These are phyloP conservation scores for Timandra comae DNA, from an alignment of 2,888 invertebrate species.

Conservation along the genomic window DNA sequence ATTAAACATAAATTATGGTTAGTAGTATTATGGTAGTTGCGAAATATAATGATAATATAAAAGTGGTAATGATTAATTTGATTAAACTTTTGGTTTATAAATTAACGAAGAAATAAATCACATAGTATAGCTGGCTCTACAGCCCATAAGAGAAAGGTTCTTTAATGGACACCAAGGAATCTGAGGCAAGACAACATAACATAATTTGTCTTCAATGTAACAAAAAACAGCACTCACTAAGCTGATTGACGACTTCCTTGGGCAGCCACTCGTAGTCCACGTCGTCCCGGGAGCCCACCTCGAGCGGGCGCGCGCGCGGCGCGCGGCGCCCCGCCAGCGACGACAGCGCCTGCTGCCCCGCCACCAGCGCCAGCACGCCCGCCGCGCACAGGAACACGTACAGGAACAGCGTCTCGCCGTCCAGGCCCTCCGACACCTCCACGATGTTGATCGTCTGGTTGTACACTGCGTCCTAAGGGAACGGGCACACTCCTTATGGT, in stretches of 20 bases:
- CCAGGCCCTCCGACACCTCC: slow-evolving; percentile 97
- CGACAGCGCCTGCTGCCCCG: slow-evolving; percentile 91
- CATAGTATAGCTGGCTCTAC: no score
- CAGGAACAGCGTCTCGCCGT: slow-evolving; percentile 99
- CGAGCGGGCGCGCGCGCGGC: slow-evolving; percentile 79
- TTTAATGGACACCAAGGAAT: no score
- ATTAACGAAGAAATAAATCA: no score
- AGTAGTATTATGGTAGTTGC: no score
- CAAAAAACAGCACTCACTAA: slow-evolving; percentile 80
- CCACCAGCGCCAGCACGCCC: slow-evolving; percentile 89
- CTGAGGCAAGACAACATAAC: no score
- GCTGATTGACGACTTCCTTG: slow-evolving; percentile 88
- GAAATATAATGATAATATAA: no score
- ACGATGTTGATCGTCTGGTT: slow-evolving; percentile 98
- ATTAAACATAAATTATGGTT: no score
- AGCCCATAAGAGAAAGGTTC: no score
- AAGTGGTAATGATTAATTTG: no score
- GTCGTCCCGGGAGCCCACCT: slow-evolving; percentile 94
- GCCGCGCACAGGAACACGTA: slow-evolving; percentile 96
- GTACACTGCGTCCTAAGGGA: slow-evolving; percentile 95
- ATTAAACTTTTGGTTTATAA: no score
- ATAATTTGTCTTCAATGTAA: no score
- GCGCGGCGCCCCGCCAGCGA: slow-evolving; percentile 87
- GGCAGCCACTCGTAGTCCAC: slow-evolving; percentile 99
- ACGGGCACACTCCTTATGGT: no score